Evolutionary conservation across 2,888 invertebrate species (phyloP).

Genomic region (Tetramorium bicarinatum): DNA sequence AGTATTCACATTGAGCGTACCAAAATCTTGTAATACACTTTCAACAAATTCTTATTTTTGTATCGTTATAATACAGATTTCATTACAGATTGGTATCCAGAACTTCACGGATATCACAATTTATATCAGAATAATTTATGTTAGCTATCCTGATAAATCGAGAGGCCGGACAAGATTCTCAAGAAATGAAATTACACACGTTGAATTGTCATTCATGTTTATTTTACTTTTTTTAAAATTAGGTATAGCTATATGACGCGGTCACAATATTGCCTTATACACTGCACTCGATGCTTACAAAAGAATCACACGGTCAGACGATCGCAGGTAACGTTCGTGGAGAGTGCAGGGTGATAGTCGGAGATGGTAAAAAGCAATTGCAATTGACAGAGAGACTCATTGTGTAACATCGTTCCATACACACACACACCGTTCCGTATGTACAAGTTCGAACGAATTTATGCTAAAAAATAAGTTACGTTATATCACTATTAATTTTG

Average conservation of each 20-base stretch:
- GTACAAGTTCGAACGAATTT: conserved; percentile 57
- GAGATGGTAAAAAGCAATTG: conserved; percentile 62
- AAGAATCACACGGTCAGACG: conserved; percentile 63
- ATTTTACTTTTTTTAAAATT: conserved; percentile 61
- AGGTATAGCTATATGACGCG: conserved; percentile 69
- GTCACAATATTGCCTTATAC: conserved; percentile 68
- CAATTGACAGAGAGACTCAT: conserved; percentile 69
- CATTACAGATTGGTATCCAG: neutral
- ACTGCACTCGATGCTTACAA: conserved; percentile 66
- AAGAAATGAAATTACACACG: neutral
- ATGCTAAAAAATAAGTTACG: conserved; percentile 69
- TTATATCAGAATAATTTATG: neutral
- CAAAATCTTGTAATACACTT: neutral
- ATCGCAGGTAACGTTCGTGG: conserved; percentile 58
- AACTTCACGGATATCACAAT: neutral
- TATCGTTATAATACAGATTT: neutral
- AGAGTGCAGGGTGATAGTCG: conserved; percentile 56
- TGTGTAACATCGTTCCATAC: conserved; percentile 17
- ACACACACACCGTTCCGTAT: conserved; percentile 52
- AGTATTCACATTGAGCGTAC: neutral
- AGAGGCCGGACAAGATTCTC: neutral
- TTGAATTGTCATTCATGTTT: conserved; percentile 69
- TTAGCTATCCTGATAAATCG: neutral
- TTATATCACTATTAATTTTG: conserved; percentile 58
- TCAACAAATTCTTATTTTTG: neutral